Evolutionary conservation across 2,888 invertebrate genomes (phyloP).

Genomic region (Caenorhabditis becei): DNA sequence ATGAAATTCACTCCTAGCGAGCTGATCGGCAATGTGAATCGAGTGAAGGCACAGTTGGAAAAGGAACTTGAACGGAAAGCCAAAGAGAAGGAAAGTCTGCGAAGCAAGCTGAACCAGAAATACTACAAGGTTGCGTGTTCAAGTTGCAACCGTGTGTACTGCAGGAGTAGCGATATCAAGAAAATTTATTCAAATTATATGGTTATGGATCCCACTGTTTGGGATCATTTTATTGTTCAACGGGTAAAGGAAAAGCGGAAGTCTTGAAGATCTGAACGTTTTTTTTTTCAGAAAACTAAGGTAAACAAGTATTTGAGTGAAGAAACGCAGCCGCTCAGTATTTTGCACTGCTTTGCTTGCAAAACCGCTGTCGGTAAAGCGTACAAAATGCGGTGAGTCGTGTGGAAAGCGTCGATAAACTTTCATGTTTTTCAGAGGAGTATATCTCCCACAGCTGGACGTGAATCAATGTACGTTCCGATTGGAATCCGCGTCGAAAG

Average conservation of each 20-base stretch:
- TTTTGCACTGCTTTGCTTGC: slow-evolving; percentile 32
- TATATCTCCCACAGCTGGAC: slow-evolving; percentile 52
- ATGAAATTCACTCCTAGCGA: slow-evolving; percentile 22
- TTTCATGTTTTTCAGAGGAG: slow-evolving; percentile 46
- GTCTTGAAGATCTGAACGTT: too few species aligned
- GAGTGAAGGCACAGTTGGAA: background rate
- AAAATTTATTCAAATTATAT: slow-evolving; percentile 57
- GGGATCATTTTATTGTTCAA: slow-evolving; percentile 26
- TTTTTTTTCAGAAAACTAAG: slow-evolving; percentile 31
- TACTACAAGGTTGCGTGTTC: slow-evolving; percentile 22
- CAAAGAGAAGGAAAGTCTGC: background rate
- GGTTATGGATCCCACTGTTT: slow-evolving; percentile 37
- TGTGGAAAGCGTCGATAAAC: background rate
- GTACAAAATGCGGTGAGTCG: slow-evolving; percentile 45
- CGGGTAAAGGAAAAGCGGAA: too few species aligned
- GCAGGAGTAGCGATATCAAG: slow-evolving; percentile 24
- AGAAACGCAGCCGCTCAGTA: slow-evolving; percentile 39
- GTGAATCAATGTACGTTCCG: slow-evolving; percentile 19
- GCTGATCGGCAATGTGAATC: slow-evolving; percentile 13
- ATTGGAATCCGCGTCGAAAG: background rate
- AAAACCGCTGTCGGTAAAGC: slow-evolving; percentile 37
- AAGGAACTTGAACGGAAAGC: background rate
- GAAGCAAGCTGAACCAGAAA: background rate
- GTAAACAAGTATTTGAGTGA: slow-evolving; percentile 8
- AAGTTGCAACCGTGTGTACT: slow-evolving; percentile 15